phyloP scores from a whole-genome alignment of 2,888 invertebrate species.

The Scrobipalpa atriplicella region DNA sequence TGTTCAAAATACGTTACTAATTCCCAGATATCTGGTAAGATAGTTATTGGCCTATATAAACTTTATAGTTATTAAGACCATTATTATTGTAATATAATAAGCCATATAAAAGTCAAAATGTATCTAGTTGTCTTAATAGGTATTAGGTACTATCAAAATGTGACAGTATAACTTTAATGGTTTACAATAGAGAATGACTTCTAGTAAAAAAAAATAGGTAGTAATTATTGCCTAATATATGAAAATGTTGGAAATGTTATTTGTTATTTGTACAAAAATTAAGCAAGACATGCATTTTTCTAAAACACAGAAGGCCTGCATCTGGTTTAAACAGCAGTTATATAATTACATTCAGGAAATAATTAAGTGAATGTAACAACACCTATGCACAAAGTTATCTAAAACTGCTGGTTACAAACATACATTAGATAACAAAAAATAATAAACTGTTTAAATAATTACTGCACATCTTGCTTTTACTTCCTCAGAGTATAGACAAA shows the following conservation, averaged over 20 bases:
- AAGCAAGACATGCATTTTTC: slow-evolving; percentile 12
- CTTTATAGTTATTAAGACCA: slow-evolving; percentile 31
- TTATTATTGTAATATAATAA: neutral
- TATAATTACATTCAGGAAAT: neutral
- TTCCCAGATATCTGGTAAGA: slow-evolving; percentile 53
- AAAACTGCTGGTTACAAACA: neutral
- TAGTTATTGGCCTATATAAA: slow-evolving; percentile 43
- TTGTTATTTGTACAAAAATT: neutral
- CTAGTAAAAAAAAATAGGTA: slow-evolving; percentile 25
- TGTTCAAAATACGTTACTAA: slow-evolving; percentile 58
- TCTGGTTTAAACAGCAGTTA: neutral
- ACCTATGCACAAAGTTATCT: neutral
- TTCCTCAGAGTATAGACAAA: slow-evolving; percentile 7
- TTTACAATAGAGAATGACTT: slow-evolving; percentile 3
- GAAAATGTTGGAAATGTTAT: slow-evolving; percentile 15
- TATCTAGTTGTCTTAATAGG: slow-evolving; percentile 1
- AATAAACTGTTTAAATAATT: neutral
- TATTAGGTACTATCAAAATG: slow-evolving; percentile 13
- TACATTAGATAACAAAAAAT: slow-evolving; percentile 10
- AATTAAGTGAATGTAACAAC: slow-evolving; percentile 7
- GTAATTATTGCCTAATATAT: slow-evolving; percentile 29
- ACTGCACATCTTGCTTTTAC: slow-evolving; percentile 23
- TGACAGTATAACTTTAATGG: neutral
- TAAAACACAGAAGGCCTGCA: slow-evolving; percentile 11
- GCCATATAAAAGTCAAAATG: neutral